Evolutionary conservation across 2,113 vertebrate species (phyloP).

Genomic region (Murina feae): DNA sequence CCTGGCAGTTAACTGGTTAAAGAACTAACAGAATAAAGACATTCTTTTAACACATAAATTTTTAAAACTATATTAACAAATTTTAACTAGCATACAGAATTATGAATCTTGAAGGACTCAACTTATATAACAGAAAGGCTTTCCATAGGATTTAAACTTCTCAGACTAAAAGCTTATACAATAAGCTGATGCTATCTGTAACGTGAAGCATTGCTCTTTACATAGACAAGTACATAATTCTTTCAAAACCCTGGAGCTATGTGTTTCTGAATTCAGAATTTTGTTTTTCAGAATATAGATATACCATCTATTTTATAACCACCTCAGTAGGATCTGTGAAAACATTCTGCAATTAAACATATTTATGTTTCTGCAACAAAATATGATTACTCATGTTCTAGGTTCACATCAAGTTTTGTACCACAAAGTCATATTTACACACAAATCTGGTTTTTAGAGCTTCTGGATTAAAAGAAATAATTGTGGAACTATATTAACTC

Average conservation of each 20-base stretch:
- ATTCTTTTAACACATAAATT: not conserved
- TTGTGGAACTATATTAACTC: not conserved
- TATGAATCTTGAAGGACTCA: not conserved
- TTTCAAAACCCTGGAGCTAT: not conserved
- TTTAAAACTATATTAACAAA: not conserved
- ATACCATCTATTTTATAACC: not conserved
- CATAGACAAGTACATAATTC: not conserved
- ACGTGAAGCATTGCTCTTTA: not conserved
- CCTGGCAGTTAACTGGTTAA: too few relatives aligned
- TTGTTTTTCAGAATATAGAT: not conserved
- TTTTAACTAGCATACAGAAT: slow-evolving; percentile 12
- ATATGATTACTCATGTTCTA: not conserved
- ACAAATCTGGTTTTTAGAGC: not conserved
- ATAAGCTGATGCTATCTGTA: not conserved
- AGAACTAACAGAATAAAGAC: not conserved
- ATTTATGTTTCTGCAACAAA: not conserved
- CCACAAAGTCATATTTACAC: not conserved
- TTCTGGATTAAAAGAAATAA: not conserved
- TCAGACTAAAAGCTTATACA: not conserved
- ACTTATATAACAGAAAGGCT: not conserved
- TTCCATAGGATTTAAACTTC: not conserved
- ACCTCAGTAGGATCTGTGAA: not conserved
- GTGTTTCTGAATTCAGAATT: not conserved
- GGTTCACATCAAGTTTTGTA: not conserved
- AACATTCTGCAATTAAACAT: not conserved